These are phyloP conservation scores for Brachylomia viminalis DNA, from an alignment of 2,888 invertebrate genomes.

Conservation along the genomic window DNA sequence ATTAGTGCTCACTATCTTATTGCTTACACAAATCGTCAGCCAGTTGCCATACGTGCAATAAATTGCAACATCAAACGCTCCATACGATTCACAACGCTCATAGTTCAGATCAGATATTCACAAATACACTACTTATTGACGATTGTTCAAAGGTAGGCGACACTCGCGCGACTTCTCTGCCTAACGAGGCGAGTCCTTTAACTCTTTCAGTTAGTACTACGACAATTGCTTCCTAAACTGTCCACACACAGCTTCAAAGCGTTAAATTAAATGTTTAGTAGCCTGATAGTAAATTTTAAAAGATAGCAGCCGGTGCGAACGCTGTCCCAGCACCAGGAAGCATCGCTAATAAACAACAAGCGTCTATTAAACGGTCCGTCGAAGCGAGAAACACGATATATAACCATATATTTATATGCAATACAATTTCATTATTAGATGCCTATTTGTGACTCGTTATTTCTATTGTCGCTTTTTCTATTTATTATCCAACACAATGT, in stretches of 20 bases:
- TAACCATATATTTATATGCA: constrained; percentile 87
- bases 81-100: neutral
- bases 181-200: neutral
- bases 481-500: constrained; percentile 88
- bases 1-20: neutral
- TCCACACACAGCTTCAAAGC: constrained; percentile 20
- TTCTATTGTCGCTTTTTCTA: constrained; percentile 90
- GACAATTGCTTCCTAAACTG: constrained; percentile 9
- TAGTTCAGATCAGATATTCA: neutral
- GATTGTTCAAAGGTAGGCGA: neutral
- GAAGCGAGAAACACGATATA: constrained; percentile 85
- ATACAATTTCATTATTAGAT: constrained; percentile 90
- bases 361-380: constrained; percentile 85
- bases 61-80: neutral
- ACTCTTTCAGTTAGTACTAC: neutral
- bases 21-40: neutral
- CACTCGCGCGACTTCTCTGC: neutral
- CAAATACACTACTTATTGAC: neutral
- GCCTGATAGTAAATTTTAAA: constrained; percentile 30
- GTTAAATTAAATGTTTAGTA: constrained; percentile 31
- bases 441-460: constrained; percentile 88
- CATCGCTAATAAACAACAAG: constrained; percentile 82
- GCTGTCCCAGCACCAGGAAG: constrained; percentile 75
- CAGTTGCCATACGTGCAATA: neutral
- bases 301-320: constrained; percentile 46